phyloP scores from a whole-genome alignment of 2,888 invertebrate genomes.

The Chrysopilus asiliformis region DNA sequence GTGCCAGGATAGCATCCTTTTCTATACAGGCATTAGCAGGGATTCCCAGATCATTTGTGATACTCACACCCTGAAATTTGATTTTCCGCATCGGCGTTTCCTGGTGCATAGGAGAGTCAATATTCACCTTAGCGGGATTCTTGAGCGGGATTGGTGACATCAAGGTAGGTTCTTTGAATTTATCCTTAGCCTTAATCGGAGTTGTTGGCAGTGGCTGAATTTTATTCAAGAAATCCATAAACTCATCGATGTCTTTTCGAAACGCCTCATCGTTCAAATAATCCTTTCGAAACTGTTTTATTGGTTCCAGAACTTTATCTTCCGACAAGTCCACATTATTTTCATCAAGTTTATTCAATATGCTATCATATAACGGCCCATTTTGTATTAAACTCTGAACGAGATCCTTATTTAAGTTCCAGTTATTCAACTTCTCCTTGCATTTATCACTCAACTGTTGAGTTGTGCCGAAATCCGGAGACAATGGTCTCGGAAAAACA shows the following conservation, averaged over 20 bases:
- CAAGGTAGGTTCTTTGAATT: constrained; percentile 4
- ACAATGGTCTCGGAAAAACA: constrained; percentile 26
- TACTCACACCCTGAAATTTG: constrained; percentile 27
- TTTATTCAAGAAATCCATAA: constrained; percentile 20
- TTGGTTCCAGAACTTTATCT: constrained; percentile 44
- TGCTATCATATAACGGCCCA: constrained; percentile 45
- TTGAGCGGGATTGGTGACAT: constrained; percentile 30
- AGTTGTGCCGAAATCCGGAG: constrained; percentile 20
- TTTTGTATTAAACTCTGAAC: constrained; percentile 45
- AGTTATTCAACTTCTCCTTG: constrained; percentile 38
- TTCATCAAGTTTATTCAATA: constrained; percentile 41
- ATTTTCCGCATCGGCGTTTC: constrained; percentile 34
- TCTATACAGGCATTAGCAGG: constrained; percentile 29
- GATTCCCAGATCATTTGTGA: constrained; percentile 27
- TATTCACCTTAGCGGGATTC: constrained; percentile 22
- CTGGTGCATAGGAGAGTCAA: constrained; percentile 28
- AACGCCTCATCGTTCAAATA: constrained; percentile 43
- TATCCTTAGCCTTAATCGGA: constrained; percentile 16
- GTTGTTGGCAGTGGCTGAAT: constrained; percentile 15
- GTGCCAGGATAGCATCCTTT: constrained; percentile 28
- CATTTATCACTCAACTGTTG: constrained; percentile 8
- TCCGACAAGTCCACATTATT: constrained; percentile 41
- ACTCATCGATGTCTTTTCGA: constrained; percentile 41
- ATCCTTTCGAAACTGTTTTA: constrained; percentile 45
- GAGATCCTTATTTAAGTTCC: constrained; percentile 43